A percentile compares a stretch with the other conserved stretches of the same genome.
Conservation (phyloP, 2,113 vertebrate species). For the Channa argus region DNA sequence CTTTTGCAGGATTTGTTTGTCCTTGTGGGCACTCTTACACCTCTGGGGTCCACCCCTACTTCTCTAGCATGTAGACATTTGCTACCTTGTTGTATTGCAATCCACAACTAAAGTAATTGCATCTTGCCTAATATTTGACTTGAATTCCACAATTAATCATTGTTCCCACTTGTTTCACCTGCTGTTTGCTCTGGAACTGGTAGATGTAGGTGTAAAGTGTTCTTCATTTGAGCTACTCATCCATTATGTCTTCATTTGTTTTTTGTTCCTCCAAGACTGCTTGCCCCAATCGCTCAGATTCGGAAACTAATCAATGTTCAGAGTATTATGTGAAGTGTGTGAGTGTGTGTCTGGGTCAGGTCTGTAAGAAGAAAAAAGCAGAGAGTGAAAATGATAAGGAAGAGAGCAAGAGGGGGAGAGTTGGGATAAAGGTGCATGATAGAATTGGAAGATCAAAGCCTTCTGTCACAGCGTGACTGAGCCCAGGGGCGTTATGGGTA, state of each 20-base stretch:
- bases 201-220: background rate
- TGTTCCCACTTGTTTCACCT: no score
- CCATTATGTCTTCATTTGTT: background rate
- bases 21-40: no score
- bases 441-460: slow-evolving; percentile 79
- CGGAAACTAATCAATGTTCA: slow-evolving; percentile 31
- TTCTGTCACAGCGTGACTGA: slow-evolving; percentile 77
- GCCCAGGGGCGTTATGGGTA: slow-evolving; percentile 78
- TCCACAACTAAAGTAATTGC: no score
- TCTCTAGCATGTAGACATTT: no score
- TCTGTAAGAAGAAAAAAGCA: slow-evolving; percentile 22
- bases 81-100: no score
- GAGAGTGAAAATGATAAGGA: slow-evolving; percentile 60
- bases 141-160: no score
- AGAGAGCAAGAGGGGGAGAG: slow-evolving; percentile 60
- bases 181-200: background rate
- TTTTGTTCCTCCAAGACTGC: background rate
- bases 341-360: slow-evolving; percentile 36
- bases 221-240: background rate
- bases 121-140: no score
- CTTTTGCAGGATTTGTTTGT: no score
- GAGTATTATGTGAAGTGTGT: slow-evolving; percentile 8
- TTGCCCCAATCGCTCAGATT: slow-evolving; percentile 57
- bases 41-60: no score
- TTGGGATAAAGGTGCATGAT: slow-evolving; percentile 75